A percentile compares a stretch with the other conserved stretches of the same genome.
Evolutionary conservation across 2,888 invertebrate species (phyloP).

Genomic region (Atherix ibis): DNA sequence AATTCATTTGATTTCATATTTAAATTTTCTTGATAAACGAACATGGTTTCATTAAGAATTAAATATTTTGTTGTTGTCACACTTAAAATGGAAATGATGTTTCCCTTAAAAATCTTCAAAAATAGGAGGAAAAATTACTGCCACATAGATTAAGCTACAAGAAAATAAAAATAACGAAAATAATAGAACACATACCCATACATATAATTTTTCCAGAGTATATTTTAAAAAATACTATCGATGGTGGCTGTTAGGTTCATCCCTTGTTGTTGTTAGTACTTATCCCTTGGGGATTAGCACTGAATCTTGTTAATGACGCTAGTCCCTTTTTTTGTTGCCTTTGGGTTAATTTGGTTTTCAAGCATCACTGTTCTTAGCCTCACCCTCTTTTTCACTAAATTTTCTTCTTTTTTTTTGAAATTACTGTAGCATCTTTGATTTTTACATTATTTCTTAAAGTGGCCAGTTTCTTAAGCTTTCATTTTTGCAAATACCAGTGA

Average conservation of each 20-base stretch:
- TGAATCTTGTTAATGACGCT: constrained; percentile 13
- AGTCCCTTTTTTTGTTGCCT: constrained; percentile 11
- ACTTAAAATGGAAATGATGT: constrained; percentile 12
- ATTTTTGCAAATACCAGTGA: too few species aligned
- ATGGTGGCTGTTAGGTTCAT: constrained; percentile 7
- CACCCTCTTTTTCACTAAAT: too few species aligned
- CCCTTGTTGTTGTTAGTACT: constrained; percentile 10
- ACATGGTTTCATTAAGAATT: too few species aligned
- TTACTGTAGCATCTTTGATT: constrained; percentile 11
- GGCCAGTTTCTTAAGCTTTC: constrained; percentile 4
- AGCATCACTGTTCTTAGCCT: background rate
- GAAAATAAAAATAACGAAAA: background rate
- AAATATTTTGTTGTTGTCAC: too few species aligned
- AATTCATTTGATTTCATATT: too few species aligned
- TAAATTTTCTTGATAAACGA: too few species aligned
- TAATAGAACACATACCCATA: constrained; percentile 1
- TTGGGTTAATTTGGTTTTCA: constrained; percentile 13
- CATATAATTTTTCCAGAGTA: constrained; percentile 5
- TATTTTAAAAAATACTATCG: constrained; percentile 1
- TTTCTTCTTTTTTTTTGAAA: too few species aligned
- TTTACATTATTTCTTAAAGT: constrained; percentile 10
- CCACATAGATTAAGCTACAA: background rate
- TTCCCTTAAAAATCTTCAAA: constrained; percentile 6
- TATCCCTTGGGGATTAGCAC: constrained; percentile 13
- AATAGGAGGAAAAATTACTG: background rate